These are phyloP conservation scores for Drosophila nigritarsus DNA, from an alignment of 2,888 invertebrate genomes.

Conservation along the genomic window DNA sequence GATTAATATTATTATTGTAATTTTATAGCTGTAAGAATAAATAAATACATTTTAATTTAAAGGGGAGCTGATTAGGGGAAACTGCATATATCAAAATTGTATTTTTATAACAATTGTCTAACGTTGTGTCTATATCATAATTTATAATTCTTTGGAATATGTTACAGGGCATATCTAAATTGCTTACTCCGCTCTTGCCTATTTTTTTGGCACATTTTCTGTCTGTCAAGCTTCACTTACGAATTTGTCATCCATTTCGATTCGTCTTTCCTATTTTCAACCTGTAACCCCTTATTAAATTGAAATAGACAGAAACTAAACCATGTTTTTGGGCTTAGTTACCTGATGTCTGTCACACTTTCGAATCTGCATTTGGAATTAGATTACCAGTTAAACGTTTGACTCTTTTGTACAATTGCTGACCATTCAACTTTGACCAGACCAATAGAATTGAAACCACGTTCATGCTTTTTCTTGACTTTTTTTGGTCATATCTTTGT, in stretches of 20 bases:
- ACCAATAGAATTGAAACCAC: constrained; percentile 7
- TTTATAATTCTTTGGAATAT: not conserved
- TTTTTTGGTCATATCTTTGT: not conserved
- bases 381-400: constrained; percentile 24
- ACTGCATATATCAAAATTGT: not conserved
- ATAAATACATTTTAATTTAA: not conserved
- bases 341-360: not conserved
- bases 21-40: too few species aligned
- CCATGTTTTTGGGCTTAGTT: not conserved
- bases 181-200: not conserved
- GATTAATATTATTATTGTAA: too few species aligned
- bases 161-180: not conserved
- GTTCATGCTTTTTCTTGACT: not conserved
- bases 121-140: too few species aligned
- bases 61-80: not conserved
- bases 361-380: constrained; percentile 21
- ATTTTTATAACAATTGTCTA: not conserved
- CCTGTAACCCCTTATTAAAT: constrained; percentile 10
- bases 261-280: not conserved
- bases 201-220: not conserved
- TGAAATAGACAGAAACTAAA: not conserved
- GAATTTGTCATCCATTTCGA: not conserved
- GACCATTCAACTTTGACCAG: constrained; percentile 35
- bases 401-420: constrained; percentile 1
- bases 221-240: not conserved